Base-by-base conservation (phyloP, 2,113 vertebrate species). In the Clarias batrachus region DNA sequence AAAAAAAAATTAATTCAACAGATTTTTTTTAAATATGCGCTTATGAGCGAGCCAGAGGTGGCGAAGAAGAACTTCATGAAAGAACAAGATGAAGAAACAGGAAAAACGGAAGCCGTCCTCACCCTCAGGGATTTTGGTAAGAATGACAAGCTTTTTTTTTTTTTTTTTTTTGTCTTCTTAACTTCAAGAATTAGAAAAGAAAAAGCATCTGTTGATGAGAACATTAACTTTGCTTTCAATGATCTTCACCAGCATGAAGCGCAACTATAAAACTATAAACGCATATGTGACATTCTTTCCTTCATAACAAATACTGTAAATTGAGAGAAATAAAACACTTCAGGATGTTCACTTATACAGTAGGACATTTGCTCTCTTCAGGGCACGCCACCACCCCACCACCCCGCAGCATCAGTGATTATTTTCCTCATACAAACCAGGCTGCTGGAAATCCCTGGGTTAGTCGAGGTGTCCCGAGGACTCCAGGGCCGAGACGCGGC, bases 401-500 rank as follows among this genome's bases (percentile, higher is more conserved):
- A 33, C 1, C 27, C 6, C 27, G 0, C 48, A 48, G 48, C 48
- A 48, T 30, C 14, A 21, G 21, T 21, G 70, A 73, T 73, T 23
- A 73, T 73, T 37, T 71, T 21, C 33, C 66, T 16, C 66, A 33
- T 3, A 70, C 66, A 33, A 70, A 70, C 19, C 9, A 11, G 25
- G 71, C 12, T 54, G 52, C 14, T n/a, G 74, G 54, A 33, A 27
- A 76, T n/a, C 2, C 6, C 23, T 23, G 16, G 73, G 10, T 76
- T 88, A 68, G 87, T 84, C 74, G 78, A 23, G 87, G 82, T 93
- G 93, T 92, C 92, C 82, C 80, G 78, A 86, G 85, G 87, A 79
- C 87, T 81, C 83, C 80, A 66, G 88, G 87, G 82, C 83, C 82
- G 80, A 84, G 90, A 19, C 30, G 76, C 19, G 54, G 27, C 21